Evolutionary conservation across 2,797 vertebrate genomes (phyloP).

Genomic region (Malacoctenus gilli): DNA sequence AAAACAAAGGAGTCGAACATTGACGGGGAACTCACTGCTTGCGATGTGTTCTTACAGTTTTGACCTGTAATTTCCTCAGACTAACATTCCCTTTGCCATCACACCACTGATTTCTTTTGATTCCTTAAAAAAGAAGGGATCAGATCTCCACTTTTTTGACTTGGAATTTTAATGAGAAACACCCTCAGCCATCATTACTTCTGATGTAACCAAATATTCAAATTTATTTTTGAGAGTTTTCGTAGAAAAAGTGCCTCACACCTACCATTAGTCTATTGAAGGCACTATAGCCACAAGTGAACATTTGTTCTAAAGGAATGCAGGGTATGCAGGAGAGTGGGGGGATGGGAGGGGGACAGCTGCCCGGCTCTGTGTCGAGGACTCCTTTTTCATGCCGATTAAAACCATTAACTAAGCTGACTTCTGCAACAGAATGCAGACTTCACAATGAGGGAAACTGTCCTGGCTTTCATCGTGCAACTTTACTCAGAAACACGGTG

Average conservation of each 20-base stretch:
- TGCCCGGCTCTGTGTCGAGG: slow-evolving; percentile 55
- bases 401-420: slow-evolving; percentile 70
- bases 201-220: slow-evolving; percentile 8
- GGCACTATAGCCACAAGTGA: slow-evolving; percentile 91
- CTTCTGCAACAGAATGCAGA: slow-evolving; percentile 26
- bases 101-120: neutral
- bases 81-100: too few relatives aligned
- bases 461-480: neutral
- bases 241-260: slow-evolving; percentile 59
- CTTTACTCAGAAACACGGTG: too few relatives aligned
- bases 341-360: slow-evolving; percentile 80
- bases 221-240: slow-evolving; percentile 42
- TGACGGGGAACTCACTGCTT: neutral
- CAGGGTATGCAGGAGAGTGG: slow-evolving; percentile 83
- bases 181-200: neutral
- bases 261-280: slow-evolving; percentile 81
- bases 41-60: neutral
- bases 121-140: neutral
- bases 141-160: neutral
- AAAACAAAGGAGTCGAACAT: slow-evolving; percentile 26
- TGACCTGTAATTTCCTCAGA: neutral
- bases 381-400: slow-evolving; percentile 72
- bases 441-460: slow-evolving; percentile 12
- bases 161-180: neutral
- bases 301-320: slow-evolving; percentile 94